These are phyloP conservation scores for Syrrhaptes paradoxus DNA, from an alignment of 2,113 vertebrate genomes.

Conservation along the genomic window DNA sequence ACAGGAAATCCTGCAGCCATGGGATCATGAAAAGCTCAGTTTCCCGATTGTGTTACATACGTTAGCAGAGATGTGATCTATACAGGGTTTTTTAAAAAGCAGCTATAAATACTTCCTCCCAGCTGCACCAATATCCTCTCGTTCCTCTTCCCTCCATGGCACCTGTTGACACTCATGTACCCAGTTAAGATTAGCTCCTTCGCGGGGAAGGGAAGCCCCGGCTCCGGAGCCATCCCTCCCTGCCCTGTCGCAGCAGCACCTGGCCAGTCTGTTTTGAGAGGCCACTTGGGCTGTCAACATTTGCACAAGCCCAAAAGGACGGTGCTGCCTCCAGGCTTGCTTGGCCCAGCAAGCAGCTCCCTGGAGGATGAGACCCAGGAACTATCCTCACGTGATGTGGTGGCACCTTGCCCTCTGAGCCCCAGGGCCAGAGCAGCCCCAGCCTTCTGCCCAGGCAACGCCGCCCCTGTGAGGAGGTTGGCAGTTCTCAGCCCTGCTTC, in stretches of 20 bases:
- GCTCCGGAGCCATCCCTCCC: background rate
- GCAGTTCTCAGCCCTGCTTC: background rate
- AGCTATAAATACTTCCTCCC: conserved; percentile 73
- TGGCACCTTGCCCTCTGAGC: background rate
- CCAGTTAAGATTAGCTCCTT: conserved; percentile 55
- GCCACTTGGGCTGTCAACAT: background rate
- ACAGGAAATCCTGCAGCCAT: conserved; percentile 65
- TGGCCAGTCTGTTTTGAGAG: background rate
- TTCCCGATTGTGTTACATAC: conserved; percentile 65
- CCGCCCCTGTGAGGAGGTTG: background rate
- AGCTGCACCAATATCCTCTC: conserved; percentile 68
- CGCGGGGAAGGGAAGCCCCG: background rate
- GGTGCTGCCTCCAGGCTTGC: fast-evolving
- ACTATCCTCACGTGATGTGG: fast-evolving
- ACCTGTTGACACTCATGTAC: conserved; percentile 68
- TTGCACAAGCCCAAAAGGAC: background rate
- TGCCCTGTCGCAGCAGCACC: background rate
- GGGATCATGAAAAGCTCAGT: conserved; percentile 33
- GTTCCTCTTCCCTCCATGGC: conserved; percentile 31
- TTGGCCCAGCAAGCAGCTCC: background rate
- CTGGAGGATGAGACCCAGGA: background rate
- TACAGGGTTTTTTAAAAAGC: conserved; percentile 5
- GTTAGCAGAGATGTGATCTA: conserved; percentile 56
- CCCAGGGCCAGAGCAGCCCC: background rate
- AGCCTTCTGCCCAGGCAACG: background rate